Percentiles rank a stretch among this genome's conserved stretches.
These are phyloP conservation scores for Meiosimyza platycephala DNA, from an alignment of 2,888 invertebrate genomes.

Conservation along the genomic window DNA sequence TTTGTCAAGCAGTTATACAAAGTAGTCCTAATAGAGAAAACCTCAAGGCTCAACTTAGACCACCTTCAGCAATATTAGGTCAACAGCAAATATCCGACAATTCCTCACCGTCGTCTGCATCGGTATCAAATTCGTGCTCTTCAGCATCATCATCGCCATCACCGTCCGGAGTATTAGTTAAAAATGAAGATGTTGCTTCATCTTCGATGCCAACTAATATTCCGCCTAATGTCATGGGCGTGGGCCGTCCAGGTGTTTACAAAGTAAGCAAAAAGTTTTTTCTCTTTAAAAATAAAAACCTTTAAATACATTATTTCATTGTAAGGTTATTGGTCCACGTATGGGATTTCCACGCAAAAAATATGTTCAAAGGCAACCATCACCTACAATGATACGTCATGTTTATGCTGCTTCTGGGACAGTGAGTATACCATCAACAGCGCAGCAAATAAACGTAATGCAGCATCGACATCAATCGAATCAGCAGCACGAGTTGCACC, in stretches of 20 bases:
- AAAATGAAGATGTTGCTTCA: constrained; percentile 51
- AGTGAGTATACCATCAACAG: constrained; percentile 35
- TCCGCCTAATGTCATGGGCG: constrained; percentile 61
- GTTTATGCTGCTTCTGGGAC: constrained; percentile 60
- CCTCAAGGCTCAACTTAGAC: constrained; percentile 84
- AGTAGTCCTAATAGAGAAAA: constrained; percentile 93
- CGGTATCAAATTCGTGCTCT: constrained; percentile 26
- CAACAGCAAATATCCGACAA: constrained; percentile 47
- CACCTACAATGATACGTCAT: constrained; percentile 75
- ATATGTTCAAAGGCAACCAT: constrained; percentile 71
- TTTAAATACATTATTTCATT: constrained; percentile 11
- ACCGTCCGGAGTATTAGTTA: constrained; percentile 47
- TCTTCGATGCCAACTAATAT: constrained; percentile 49
- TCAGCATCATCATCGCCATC: constrained; percentile 36
- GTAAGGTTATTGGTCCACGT: constrained; percentile 64
- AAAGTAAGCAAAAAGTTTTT: constrained; percentile 53
- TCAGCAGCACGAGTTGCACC: constrained; percentile 58
- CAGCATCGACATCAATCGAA: constrained; percentile 50
- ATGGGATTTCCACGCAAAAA: constrained; percentile 67
- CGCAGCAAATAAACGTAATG: constrained; percentile 48
- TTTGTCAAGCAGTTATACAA: constrained; percentile 92
- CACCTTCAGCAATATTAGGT: constrained; percentile 80
- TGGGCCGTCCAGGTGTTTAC: constrained; percentile 64
- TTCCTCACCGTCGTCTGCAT: constrained; percentile 31
- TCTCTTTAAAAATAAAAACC: neutral